Evolutionary conservation across 2,888 invertebrate genomes (phyloP), one percentile per base, ranked within the genome.

Genomic region (Noctua pronuba): DNA sequence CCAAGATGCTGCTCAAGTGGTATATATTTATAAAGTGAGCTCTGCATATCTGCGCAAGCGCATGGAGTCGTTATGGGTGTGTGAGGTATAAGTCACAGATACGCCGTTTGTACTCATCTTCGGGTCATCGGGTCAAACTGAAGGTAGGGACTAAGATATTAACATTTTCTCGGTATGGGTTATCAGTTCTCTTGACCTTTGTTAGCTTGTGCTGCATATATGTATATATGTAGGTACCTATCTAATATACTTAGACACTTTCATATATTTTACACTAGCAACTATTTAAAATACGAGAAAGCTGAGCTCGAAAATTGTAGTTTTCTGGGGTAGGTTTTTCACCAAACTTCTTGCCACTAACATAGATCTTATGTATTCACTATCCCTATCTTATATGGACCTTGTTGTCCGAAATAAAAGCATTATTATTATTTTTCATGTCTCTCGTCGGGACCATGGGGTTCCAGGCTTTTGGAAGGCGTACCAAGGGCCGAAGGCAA

Each of bases 151-250:
- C 69, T 75, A 55, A 79, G 77, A 84, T 87, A 89, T 84, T 78
- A 83, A 80, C 76, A 83, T 88, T 85, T 90, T 87, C 86, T 80
- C 75, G 69, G 82, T 80, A 80, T 60, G 73, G 90, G 92, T 92
- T 92, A 92, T 92, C 91, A 76, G 83, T 71, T 73, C 68, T 77
- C 41, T 76, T 87, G 84, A 71, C 84, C 87, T 82, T 10, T 65
- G 41, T 41, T 64, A 72, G 46, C 75, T 72, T 58, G 60, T 46
- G 28, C 49, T 73, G 72, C 72, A 66, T 77, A 67, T 41, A 52
- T 77, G 70, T 41, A 52, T 2, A 16, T n/a, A 65, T 77, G 70
- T 35, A 58, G 7, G 16, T n/a, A 41, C 13, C 16, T n/a, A 41
- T n/a, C 16, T 62, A 64, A n/a, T 21, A 55, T 55, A 41, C 7